These are phyloP conservation scores for Xenopus tropicalis DNA, from an alignment of 2,113 vertebrate species.

Conservation along the genomic window UCB_Xtro_10.0 CM004443.2:136497501-136498000, in stretches of 20 bases:
- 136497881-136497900: not conserved
- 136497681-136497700: not conserved
- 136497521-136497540: conserved; percentile 9
- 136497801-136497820: not conserved
- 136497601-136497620: conserved; percentile 29
- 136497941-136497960: not conserved
- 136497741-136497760: not conserved
- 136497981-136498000: no score
- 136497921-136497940: not conserved
- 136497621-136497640: conserved; percentile 12
- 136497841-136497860: not conserved
- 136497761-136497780: not conserved
- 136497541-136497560: conserved; percentile 13
- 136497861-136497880: not conserved
- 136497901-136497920: not conserved
- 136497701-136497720: no score
- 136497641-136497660: conserved; percentile 16
- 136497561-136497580: conserved; percentile 16
- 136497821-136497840: not conserved
- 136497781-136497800: not conserved
- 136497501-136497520: conserved; percentile 22
- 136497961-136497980: no score
- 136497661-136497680: conserved; percentile 14
- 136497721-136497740: not conserved
- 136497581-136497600: conserved; percentile 25